phyloP scores from a whole-genome alignment of 1,140 invertebrate species.

The Ips typographus region DNA sequence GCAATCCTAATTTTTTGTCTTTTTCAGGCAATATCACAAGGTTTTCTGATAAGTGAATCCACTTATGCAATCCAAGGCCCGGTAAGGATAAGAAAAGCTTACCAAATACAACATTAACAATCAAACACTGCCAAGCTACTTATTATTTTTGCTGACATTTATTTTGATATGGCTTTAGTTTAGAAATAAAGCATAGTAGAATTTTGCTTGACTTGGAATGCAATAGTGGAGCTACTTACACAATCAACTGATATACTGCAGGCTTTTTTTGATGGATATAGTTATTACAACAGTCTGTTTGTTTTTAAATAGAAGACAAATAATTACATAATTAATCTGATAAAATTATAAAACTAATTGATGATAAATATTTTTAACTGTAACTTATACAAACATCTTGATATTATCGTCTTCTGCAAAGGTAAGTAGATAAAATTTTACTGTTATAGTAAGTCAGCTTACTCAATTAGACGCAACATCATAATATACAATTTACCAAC shows the following conservation, averaged over 20 bases:
- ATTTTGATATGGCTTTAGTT: constrained; percentile 24
- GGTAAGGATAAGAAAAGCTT: constrained; percentile 23
- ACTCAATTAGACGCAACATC: too few relatives aligned
- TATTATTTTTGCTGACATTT: constrained; percentile 11
- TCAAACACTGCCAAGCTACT: constrained; percentile 6
- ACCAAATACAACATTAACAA: constrained; percentile 16
- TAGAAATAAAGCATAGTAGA: constrained; percentile 26
- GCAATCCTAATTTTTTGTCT: neutral
- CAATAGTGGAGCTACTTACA: constrained; percentile 29
- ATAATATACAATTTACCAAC: too few relatives aligned
- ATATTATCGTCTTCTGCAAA: too few relatives aligned
- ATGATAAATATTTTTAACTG: too few relatives aligned
- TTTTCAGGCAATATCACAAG: constrained; percentile 30
- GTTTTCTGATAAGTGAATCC: constrained; percentile 34
- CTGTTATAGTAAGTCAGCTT: too few relatives aligned
- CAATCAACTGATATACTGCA: constrained; percentile 5
- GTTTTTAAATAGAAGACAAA: neutral
- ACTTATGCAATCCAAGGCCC: constrained; percentile 33
- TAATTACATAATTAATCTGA: too few relatives aligned
- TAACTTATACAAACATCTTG: too few relatives aligned
- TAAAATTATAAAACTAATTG: too few relatives aligned
- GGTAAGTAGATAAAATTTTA: too few relatives aligned
- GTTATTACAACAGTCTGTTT: too few relatives aligned
- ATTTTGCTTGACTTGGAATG: constrained; percentile 28
- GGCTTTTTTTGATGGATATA: neutral